Percentiles rank a stretch among this genome's conserved stretches.
These are phyloP conservation scores for Laupala kohalensis DNA, from an alignment of 1,140 invertebrate genomes.

Conservation along the genomic window DNA sequence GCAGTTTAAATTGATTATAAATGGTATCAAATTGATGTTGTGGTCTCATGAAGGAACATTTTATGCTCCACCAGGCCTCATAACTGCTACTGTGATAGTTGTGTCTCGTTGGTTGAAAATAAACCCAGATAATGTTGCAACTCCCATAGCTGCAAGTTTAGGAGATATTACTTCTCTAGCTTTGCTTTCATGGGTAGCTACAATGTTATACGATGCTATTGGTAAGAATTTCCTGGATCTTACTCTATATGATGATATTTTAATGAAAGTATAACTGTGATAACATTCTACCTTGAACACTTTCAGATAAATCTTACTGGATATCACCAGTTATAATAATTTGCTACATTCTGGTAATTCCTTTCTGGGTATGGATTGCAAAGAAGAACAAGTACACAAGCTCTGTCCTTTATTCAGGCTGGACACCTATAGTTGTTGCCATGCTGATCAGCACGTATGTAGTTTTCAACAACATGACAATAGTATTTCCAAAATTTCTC, in stretches of 20 bases:
- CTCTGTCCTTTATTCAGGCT: conserved; percentile 63
- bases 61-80: not conserved
- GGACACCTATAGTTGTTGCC: conserved; percentile 71
- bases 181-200: conserved; percentile 66
- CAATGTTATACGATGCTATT: conserved; percentile 48
- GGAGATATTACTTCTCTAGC: conserved; percentile 84
- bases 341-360: conserved; percentile 44
- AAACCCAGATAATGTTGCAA: conserved; percentile 94
- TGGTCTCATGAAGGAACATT: not conserved
- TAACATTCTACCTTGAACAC: not conserved
- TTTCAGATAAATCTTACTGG: conserved; percentile 44
- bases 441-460: conserved; percentile 67
- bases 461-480: not conserved
- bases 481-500: too few species aligned
- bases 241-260: too few species aligned
- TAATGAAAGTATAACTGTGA: not conserved
- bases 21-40: not conserved
- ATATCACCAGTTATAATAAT: conserved; percentile 30
- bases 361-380: conserved; percentile 66
- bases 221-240: conserved; percentile 29
- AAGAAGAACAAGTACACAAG: conserved; percentile 61
- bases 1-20: too few species aligned
- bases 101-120: conserved; percentile 63
- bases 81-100: conserved; percentile 45
- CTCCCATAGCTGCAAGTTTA: conserved; percentile 88